These are phyloP conservation scores for Acanthis flammea DNA, from an alignment of 2,797 vertebrate genomes.

Conservation along the genomic window DNA sequence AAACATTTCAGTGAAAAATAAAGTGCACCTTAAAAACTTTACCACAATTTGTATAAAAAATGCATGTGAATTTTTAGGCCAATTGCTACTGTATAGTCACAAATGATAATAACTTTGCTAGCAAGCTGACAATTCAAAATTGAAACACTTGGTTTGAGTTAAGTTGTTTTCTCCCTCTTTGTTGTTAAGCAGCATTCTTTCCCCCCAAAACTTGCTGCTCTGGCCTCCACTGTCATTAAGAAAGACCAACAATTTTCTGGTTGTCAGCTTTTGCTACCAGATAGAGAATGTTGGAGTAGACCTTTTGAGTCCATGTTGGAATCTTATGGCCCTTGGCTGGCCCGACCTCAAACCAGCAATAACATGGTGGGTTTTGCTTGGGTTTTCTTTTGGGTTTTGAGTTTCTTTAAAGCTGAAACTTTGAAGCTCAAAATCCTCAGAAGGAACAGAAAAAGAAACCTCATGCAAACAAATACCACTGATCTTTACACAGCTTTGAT, in stretches of 20 bases:
- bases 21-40: neutral
- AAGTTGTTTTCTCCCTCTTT: neutral
- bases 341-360: slow-evolving; percentile 4
- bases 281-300: neutral
- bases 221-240: neutral
- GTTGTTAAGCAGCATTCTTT: neutral
- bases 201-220: neutral
- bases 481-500: slow-evolving; percentile 63
- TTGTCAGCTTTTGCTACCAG: neutral
- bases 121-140: neutral
- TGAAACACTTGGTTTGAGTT: neutral
- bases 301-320: neutral
- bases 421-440: slow-evolving; percentile 56
- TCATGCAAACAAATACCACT: slow-evolving; percentile 66
- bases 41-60: neutral
- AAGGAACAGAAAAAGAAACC: slow-evolving; percentile 47
- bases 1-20: neutral
- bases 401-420: slow-evolving; percentile 54
- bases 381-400: slow-evolving; percentile 10
- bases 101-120: neutral
- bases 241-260: neutral
- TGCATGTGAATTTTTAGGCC: neutral
- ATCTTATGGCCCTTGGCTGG: neutral
- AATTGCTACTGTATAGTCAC: neutral
- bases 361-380: neutral